Base-by-base conservation (phyloP, 2,888 invertebrate species). In the Cosmorhoe ocellata region DNA sequence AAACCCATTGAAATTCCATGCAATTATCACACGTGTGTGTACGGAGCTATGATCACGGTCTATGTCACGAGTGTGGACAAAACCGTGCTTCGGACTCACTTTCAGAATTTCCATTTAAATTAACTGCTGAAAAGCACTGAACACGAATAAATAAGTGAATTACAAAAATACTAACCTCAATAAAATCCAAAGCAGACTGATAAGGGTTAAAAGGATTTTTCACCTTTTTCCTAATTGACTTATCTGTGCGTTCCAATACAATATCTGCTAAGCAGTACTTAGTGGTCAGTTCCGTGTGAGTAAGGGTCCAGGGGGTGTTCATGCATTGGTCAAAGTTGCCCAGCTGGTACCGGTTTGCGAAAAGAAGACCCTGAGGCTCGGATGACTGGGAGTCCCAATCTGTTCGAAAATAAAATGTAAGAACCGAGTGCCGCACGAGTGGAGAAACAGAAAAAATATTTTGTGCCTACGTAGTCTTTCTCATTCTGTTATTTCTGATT, bases 301-400 rank as follows among this genome's bases (percentile, higher is more conserved):
- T 67, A 7, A 63, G 50, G 0, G 71, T 50, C 84, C 86, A 87
- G 0, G 87, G 85, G 0, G 81, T 64, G 8, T 74, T 68, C 66
- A 88, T 70, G 58, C 93, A 93, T 67, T 93, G 92, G 59, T 93
- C 92, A 63, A 91, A 93, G 70, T 93, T 91, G 0, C 93, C 93
- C 52, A 93, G 77, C 58, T 93, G 92, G 62, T 86, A 92, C 0
- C 84, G 77, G 63, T 88, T 92, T 0, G 92, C 93, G 32, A 90
- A 88, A 0, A 93, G 70, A 8, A 92, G 72, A 1, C 93, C 93
- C 39, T 87, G 81, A 0, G 92, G 85, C 37, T 91, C 88, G 49
- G 92, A 92, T 1, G 92, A 88, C 26, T 92, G 91, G 0, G 93
- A 82, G 61, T 93, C 93, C 92, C 92, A 92, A 82, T 92, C 93